Evolutionary conservation across 2,113 vertebrate genomes (phyloP).

Genomic region (Pleuronectes platessa): DNA sequence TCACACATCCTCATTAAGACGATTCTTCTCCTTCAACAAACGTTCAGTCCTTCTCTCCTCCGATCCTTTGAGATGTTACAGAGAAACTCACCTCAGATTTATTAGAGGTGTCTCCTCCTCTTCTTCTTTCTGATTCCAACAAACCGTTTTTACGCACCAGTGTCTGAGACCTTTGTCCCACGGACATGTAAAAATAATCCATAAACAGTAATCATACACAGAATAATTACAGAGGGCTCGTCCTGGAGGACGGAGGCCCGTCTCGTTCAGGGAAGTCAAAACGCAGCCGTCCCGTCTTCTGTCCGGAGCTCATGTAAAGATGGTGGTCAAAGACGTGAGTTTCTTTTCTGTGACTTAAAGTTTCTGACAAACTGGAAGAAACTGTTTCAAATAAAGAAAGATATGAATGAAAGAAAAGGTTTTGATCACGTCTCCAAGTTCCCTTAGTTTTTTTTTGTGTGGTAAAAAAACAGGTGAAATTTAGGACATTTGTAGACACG

Average conservation of each 20-base stretch:
- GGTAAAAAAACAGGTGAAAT: no score
- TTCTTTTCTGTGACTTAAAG: not conserved
- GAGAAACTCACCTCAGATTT: no score
- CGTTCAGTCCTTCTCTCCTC: no score
- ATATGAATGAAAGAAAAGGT: no score
- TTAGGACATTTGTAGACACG: no score
- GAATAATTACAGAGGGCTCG: slow-evolving; percentile 53
- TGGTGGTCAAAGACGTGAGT: not conserved
- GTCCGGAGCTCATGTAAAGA: slow-evolving; percentile 3
- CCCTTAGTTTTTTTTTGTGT: no score
- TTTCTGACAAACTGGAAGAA: not conserved
- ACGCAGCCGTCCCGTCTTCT: not conserved
- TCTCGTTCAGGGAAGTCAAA: slow-evolving; percentile 19
- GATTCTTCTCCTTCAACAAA: no score
- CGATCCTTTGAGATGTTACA: no score
- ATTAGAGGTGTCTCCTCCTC: no score
- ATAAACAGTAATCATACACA: slow-evolving; percentile 37
- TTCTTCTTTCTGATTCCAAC: no score
- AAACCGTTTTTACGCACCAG: not conserved
- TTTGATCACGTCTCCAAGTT: no score
- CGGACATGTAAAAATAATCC: slow-evolving; percentile 40
- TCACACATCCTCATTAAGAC: not conserved
- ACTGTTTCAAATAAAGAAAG: no score
- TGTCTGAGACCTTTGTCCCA: slow-evolving; percentile 21
- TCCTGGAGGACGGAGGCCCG: not conserved